Evolutionary conservation across 2,888 invertebrate species (phyloP), one percentile per base, ranked within the genome.

Genomic region (Phaonia tiefii): DNA sequence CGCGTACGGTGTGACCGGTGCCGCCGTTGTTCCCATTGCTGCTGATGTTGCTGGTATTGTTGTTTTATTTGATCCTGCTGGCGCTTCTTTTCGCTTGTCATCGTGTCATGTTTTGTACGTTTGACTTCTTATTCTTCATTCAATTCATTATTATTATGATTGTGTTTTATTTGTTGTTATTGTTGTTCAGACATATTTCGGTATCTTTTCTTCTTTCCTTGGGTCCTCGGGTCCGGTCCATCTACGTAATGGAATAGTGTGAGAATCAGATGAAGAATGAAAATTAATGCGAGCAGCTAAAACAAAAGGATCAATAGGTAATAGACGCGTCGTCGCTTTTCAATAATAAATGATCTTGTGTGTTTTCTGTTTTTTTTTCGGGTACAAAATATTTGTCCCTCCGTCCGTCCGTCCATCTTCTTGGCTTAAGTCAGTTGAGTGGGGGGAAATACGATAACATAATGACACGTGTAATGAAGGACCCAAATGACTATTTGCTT

Each of bases 51-150:
- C 51, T 75, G 60, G 15, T 63, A 54, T 65, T 74, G 3, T 54
- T 42, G 39, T 67, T 71, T 44, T 85, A 86, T 86, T 74, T 56
- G 60, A 67, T 80, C 51, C 73, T 75, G 58, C 78, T 83, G 84
- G 83, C 84, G 84, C 84, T 84, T 84, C 83, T 84, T 83, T 82
- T 76, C 84, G 87, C 88, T 87, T 88, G 88, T 88, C 88, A 88
- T 88, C 88, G 86, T 87, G 87, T 88, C 88, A 88, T 87, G 88
- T 88, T 88, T 87, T 79, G 63, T 77, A 71, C 66, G 84, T 84
- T 85, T 85, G 86, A 84, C 86, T 86, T 87, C 87, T 86, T 87
- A 75, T 75, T 85, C 87, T 86, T 86, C 85, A 31, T 37, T 58
- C 58, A 58, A 58, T 63, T 42, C 63, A 63, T 63, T 63, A 63